These are phyloP conservation scores for Stenodema calcarata DNA, from an alignment of 2,888 invertebrate species.

Conservation along the genomic window DNA sequence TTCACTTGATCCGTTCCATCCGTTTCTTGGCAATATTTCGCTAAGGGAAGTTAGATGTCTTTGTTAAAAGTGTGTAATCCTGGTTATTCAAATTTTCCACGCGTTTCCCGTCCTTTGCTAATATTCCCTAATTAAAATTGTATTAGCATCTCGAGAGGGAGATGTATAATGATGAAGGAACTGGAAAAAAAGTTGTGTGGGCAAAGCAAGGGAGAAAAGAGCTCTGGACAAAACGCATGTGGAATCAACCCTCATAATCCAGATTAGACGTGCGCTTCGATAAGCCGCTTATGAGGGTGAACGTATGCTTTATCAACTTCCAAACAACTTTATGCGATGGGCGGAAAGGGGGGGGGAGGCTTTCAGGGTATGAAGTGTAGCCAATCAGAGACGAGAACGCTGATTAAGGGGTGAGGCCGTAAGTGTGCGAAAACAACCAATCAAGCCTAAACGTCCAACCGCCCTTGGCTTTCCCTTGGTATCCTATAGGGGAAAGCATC, in stretches of 20 bases:
- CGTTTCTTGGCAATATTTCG: no score
- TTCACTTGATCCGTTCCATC: no score
- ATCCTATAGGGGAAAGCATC: not conserved
- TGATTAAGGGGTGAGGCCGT: not conserved
- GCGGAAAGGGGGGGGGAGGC: not conserved
- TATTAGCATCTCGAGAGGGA: not conserved
- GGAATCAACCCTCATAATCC: conserved; percentile 18
- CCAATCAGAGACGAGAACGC: conserved; percentile 9
- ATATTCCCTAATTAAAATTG: conserved; percentile 8
- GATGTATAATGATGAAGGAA: not conserved
- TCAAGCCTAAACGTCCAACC: conserved; percentile 2
- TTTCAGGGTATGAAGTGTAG: not conserved
- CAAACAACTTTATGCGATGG: not conserved
- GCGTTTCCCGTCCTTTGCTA: not conserved
- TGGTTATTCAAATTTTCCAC: not conserved
- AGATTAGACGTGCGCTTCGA: conserved; percentile 16
- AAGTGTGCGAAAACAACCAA: conserved; percentile 34
- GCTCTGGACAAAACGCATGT: not conserved
- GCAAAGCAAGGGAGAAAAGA: not conserved
- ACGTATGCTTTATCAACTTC: conserved; percentile 28
- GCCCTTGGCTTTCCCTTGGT: not conserved
- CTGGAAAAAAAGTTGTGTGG: not conserved
- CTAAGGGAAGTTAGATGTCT: no score
- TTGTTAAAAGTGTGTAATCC: no score
- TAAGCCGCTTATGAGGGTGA: conserved; percentile 14